A percentile compares a stretch with the other conserved stretches of the same genome.
Evolutionary conservation across 2,797 vertebrate genomes (phyloP).

Genomic region (Cryptoblepharus egeriae): DNA sequence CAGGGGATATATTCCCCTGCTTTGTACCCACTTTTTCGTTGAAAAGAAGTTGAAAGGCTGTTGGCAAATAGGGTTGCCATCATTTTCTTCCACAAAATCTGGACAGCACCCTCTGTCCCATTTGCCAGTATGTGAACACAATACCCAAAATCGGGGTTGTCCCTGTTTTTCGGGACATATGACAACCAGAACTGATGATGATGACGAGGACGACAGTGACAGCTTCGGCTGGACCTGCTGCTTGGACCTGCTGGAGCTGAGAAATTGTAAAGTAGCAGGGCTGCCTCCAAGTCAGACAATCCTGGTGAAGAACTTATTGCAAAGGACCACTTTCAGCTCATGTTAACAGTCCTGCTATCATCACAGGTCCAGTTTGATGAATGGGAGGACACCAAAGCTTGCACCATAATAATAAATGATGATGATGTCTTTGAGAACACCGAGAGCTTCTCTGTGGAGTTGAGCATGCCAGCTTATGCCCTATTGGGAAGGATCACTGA

Average conservation of each 20-base stretch:
- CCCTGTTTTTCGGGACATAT: no score
- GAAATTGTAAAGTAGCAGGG: neutral
- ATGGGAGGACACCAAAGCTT: conserved; percentile 91
- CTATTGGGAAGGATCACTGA: conserved; percentile 86
- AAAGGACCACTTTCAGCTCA: neutral
- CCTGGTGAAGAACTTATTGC: no score
- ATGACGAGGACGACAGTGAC: no score
- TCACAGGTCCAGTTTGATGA: conserved; percentile 97
- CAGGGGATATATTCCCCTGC: no score
- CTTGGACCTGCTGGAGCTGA: neutral
- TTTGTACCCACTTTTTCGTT: no score
- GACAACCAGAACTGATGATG: no score
- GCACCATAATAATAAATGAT: conserved; percentile 89
- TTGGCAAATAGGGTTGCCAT: no score
- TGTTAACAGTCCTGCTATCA: neutral
- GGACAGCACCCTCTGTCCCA: no score
- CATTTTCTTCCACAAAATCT: no score
- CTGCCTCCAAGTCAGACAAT: neutral
- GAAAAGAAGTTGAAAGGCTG: no score
- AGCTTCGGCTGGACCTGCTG: neutral
- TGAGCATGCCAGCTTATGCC: conserved; percentile 94
- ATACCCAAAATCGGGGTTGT: no score
- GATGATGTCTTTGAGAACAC: conserved; percentile 88
- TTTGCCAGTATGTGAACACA: no score
- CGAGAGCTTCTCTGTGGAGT: conserved; percentile 90